A percentile compares a stretch with the other conserved stretches of the same genome.
Evolutionary conservation across 2,797 vertebrate species (phyloP).

Genomic region (Eidolon dupreanum): DNA sequence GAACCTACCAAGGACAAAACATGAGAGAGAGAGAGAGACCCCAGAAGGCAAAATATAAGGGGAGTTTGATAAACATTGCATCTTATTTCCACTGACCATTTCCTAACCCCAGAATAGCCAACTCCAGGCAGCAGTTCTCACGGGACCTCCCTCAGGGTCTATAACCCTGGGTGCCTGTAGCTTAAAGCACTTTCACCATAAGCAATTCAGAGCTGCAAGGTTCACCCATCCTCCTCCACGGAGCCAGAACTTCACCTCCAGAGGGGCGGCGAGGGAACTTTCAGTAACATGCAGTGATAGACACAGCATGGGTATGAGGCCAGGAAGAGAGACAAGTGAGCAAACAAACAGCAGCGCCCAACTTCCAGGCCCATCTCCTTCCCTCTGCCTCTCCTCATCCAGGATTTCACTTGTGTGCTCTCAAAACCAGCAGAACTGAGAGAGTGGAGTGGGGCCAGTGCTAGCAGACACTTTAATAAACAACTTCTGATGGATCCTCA

Average conservation of each 20-base stretch:
- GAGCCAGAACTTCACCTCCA: neutral
- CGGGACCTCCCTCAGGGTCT: neutral
- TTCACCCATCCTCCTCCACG: neutral
- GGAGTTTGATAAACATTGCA: fast-evolving
- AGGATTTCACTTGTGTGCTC: neutral
- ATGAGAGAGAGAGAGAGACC: neutral
- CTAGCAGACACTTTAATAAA: neutral
- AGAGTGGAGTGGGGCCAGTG: neutral
- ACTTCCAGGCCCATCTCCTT: neutral
- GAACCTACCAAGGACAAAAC: neutral
- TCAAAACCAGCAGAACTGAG: neutral
- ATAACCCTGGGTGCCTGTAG: neutral
- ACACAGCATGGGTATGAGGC: fast-evolving
- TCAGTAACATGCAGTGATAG: fast-evolving
- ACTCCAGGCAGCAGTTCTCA: no score
- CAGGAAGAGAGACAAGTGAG: neutral
- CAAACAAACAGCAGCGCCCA: neutral
- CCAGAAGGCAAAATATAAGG: neutral
- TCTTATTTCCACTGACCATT: neutral
- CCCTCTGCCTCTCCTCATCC: neutral
- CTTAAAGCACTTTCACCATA: neutral
- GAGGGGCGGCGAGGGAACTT: neutral
- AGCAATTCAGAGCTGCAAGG: neutral
- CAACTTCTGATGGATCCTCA: neutral
- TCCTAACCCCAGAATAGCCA: neutral